Percentiles rank a stretch among this genome's conserved stretches.
These are phyloP conservation scores for Gymnogyps californianus DNA, from an alignment of 2,113 vertebrate genomes.

Conservation along the genomic window DNA sequence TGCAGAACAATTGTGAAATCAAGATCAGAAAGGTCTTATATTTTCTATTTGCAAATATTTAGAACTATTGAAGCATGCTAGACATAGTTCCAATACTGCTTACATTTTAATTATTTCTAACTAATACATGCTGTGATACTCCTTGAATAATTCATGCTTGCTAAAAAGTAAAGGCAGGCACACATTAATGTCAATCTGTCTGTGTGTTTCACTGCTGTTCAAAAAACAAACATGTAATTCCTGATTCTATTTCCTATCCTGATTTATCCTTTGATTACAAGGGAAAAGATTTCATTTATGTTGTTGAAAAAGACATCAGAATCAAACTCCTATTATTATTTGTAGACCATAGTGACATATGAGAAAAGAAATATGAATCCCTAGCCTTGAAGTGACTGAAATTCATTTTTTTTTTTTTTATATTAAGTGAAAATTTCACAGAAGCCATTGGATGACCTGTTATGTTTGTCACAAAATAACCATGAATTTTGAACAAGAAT, in stretches of 20 bases:
- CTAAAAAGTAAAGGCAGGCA: conserved; percentile 64
- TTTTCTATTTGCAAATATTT: conserved; percentile 56
- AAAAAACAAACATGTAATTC: conserved; percentile 32
- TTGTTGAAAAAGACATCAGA: neutral
- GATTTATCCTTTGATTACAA: neutral
- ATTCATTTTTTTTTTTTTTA: neutral
- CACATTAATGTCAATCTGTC: conserved; percentile 50
- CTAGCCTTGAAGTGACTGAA: neutral
- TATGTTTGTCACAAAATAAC: neutral
- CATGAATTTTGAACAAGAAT: neutral
- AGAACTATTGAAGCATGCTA: conserved; percentile 26
- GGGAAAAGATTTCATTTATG: neutral
- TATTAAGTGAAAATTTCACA: neutral
- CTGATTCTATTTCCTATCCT: neutral
- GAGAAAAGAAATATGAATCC: neutral
- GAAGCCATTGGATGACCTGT: neutral
- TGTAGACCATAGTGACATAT: neutral
- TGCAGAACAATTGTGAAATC: neutral
- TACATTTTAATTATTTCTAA: conserved; percentile 66
- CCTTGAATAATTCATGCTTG: conserved; percentile 68
- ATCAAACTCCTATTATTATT: neutral
- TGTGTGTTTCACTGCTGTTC: conserved; percentile 8
- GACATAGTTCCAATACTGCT: neutral
- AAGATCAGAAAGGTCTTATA: neutral
- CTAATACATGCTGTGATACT: conserved; percentile 50